Evolutionary conservation across 2,888 invertebrate species (phyloP).

Genomic region (Eupithecia subfuscata): DNA sequence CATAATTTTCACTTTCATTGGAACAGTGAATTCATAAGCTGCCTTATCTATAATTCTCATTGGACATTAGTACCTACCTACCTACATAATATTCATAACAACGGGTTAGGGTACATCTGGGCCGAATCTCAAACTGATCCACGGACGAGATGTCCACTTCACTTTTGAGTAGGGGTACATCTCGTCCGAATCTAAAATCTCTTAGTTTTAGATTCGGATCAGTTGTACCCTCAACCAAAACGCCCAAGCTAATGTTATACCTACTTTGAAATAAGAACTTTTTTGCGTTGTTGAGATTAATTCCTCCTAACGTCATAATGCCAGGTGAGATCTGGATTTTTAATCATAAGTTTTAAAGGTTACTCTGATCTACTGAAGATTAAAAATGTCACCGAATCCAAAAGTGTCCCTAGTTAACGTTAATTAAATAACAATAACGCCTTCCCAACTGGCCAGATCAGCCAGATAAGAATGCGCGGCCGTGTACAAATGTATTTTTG

Average conservation of each 20-base stretch:
- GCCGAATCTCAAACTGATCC: no score
- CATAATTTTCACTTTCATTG: slow-evolving; percentile 46
- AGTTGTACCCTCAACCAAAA: no score
- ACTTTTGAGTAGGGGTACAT: no score
- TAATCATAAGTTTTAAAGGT: neutral
- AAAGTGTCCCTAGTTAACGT: slow-evolving; percentile 13
- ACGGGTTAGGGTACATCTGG: no score
- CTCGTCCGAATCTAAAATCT: no score
- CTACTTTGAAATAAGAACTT: neutral
- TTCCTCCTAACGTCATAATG: neutral
- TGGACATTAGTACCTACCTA: neutral
- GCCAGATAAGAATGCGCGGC: slow-evolving; percentile 65
- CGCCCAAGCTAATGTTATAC: neutral
- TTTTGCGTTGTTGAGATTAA: neutral
- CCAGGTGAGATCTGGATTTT: neutral
- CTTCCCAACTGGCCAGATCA: slow-evolving; percentile 52
- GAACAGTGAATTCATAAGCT: slow-evolving; percentile 55
- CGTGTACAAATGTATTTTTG: slow-evolving; percentile 71
- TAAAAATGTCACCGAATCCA: neutral
- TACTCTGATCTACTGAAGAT: neutral
- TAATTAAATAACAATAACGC: slow-evolving; percentile 58
- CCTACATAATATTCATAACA: neutral
- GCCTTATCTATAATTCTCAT: slow-evolving; percentile 30
- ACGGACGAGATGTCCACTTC: no score
- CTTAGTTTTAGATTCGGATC: no score